Percentiles rank a stretch among this genome's conserved stretches.
Evolutionary conservation across 2,797 vertebrate genomes (phyloP).

Genomic region (Protonibea diacanthus): DNA sequence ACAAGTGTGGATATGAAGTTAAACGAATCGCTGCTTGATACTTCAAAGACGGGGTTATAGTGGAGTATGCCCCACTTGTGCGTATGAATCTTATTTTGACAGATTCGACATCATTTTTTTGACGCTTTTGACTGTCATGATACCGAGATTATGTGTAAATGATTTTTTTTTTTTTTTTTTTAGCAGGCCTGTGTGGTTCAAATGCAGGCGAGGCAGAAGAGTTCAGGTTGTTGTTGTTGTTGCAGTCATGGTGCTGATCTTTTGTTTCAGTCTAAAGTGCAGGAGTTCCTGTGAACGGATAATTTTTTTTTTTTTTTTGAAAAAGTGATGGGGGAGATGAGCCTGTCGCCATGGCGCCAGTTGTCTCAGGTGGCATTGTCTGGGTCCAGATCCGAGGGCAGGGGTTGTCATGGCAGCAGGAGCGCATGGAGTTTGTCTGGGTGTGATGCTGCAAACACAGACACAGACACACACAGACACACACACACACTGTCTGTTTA

Average conservation of each 20-base stretch:
- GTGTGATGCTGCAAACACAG: constrained; percentile 54
- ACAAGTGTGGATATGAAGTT: constrained; percentile 62
- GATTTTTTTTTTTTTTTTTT: background rate
- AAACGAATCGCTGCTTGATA: constrained; percentile 42
- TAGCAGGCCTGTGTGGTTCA: background rate
- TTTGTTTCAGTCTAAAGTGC: background rate
- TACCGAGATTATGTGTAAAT: background rate
- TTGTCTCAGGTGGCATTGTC: constrained; percentile 80
- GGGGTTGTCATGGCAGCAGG: constrained; percentile 81
- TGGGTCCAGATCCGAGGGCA: constrained; percentile 73
- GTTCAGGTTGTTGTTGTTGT: constrained; percentile 9
- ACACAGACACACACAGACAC: constrained; percentile 27
- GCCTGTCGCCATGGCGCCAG: constrained; percentile 69
- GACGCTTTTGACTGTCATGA: background rate
- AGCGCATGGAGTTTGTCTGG: constrained; percentile 74
- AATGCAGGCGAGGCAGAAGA: background rate
- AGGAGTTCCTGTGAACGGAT: constrained; percentile 23
- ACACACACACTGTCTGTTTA: constrained; percentile 46
- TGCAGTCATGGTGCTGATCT: background rate
- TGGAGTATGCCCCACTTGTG: constrained; percentile 9
- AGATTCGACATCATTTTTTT: background rate
- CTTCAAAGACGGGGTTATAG: constrained; percentile 6
- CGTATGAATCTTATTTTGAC: background rate
- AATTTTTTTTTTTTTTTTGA: background rate
- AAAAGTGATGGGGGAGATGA: constrained; percentile 46